Base-by-base conservation (phyloP, 2,113 vertebrate species). In the Hepsetus odoe region DNA sequence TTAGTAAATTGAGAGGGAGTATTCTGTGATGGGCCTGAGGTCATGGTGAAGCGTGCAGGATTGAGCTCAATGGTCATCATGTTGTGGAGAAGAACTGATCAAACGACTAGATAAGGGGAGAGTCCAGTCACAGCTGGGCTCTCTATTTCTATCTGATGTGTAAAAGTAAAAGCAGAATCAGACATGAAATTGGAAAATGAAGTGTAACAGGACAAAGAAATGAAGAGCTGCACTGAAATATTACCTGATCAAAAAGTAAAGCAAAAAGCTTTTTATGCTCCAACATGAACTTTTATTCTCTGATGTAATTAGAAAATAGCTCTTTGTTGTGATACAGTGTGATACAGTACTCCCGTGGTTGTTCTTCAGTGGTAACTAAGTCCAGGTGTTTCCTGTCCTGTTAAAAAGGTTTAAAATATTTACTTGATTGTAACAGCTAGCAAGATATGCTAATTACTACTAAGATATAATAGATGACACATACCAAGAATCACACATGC, bases 101-200 rank as follows among this genome's bases (percentile, higher is more conserved):
- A 84, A 70, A 62, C 74, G 65, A 74, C 79, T 76, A 74, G 82
- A 84, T 84, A 80, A 79, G 24, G 33, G 12, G 64, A 81, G 81
- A 64, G 78, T 79, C 82, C 83, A 86, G 87, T 88, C 87, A 87
- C 91, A 92, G 89, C 90, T 92, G 91, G 87, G 86, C 88, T 85
- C 87, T 74, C 75, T 85, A 86, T 76, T 77, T 84, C 83, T 82
- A 89, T 91, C 87, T 88, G 88, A 88, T 90, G 87, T 87, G 83
- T 86, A 92, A 90, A 90, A 88, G 89, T 87, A 89, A 90, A n/a
- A 91, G 89, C 90, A 90, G 90, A 93, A 92, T 91, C 91, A 91
- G 81, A 82, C 79, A 86, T 87, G 82, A 86, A 91, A 89, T 90
- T 90, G 91, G 87, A 86, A 91, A 90, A 91, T 88, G 90, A 91